Base-by-base conservation (phyloP, 1,140 invertebrate genomes). In the Trypoxylus dichotomus region DNA sequence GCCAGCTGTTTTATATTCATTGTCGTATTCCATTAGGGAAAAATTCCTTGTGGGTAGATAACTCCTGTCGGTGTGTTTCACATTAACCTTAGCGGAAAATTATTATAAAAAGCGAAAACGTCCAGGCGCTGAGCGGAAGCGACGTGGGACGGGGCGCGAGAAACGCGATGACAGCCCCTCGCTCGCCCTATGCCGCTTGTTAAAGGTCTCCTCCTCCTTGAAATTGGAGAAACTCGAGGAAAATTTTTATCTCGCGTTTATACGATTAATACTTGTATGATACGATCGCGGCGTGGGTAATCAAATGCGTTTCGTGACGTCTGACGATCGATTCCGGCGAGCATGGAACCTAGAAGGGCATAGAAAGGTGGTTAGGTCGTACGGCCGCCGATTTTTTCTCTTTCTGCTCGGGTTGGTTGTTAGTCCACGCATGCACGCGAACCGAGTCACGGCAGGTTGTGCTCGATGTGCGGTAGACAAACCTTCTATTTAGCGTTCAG, bases 11-110 rank as follows among this genome's bases (percentile, higher is more conserved):
- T 68, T 68, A 68, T 68, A 68, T 68, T 68, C 60, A 68, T 68
- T 68, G 60, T 68, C 60, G 60, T 68, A 68, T 68, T 68, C 60
- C 60, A 68, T 68, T 68, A 68, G 60, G 60, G 60, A 68, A 68
- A 68, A 68, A 68, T 68, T 68, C 60, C 60, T 68, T 24, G 60
- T 29, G 60, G 60, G 60, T 68, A 68, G 60, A 68, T 68, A 68
- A 68, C 60, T 68, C 60, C 60, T 68, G 60, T 68, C 60, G 60
- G 60, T 68, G 60, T 68, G 60, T 68, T 68, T 68, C 60, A 68
- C 60, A 68, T 54, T 54, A 68, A 68, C 19, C 24, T 68, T 68
- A 10, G 60, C 60, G 60, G 60, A 68, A 68, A 68, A 68, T 68
- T 68, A 68, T 68, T 68, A 68, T 68, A 68, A 68, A 68, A 68